Percentiles rank a stretch among this genome's conserved stretches.
Conservation (phyloP, 2,888 invertebrate genomes). For the Nephrotoma appendiculata region DNA sequence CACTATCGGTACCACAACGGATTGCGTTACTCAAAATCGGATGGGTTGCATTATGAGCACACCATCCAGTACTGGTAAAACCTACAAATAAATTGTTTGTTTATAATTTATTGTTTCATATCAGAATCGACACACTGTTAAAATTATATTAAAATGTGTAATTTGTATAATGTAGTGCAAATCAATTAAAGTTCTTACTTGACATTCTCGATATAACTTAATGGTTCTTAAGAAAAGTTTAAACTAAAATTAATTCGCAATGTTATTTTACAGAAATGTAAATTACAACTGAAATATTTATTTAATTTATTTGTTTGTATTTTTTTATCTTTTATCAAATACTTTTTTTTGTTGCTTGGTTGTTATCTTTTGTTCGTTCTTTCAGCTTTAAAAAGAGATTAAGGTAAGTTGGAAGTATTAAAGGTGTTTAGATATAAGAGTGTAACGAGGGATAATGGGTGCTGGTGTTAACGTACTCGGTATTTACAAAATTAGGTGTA, state of each 20-base stretch:
- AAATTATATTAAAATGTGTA: neutral
- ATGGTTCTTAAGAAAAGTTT: neutral
- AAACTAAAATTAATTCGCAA: neutral
- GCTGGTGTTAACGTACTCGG: too few relatives aligned
- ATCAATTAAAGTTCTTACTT: neutral
- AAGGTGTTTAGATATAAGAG: neutral
- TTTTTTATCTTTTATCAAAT: neutral
- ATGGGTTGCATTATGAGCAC: neutral
- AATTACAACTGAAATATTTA: neutral
- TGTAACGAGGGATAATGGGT: neutral
- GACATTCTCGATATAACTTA: neutral
- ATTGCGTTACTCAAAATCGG: slow-evolving; percentile 28
- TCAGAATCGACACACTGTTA: neutral
- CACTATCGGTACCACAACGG: slow-evolving; percentile 48
- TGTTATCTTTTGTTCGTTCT: neutral
- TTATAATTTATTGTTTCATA: neutral
- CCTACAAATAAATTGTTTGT: neutral
- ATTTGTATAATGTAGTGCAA: neutral
- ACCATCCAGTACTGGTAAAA: neutral
- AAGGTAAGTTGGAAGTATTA: neutral
- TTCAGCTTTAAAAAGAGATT: neutral
- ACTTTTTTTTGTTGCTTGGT: neutral
- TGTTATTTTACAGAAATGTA: neutral
- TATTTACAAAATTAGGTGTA: too few relatives aligned
- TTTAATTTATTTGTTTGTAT: neutral